Conservation (phyloP, 2,888 invertebrate species). For the Seladonia tumulorum region DNA sequence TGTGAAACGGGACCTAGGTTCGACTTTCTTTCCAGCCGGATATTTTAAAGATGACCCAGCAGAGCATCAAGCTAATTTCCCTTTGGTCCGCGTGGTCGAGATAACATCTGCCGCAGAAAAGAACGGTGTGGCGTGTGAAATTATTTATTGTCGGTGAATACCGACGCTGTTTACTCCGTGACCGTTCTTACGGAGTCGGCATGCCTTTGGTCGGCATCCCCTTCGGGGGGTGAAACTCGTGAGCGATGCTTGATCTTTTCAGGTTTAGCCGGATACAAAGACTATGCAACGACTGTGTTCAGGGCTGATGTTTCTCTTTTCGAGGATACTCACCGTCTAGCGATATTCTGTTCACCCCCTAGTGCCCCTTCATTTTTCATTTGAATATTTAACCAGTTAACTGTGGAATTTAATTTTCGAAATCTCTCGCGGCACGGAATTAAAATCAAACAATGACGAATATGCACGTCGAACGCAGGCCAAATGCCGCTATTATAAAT, state of each 20-base stretch:
- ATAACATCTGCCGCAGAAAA: constrained; percentile 55
- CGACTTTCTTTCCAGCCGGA: not conserved
- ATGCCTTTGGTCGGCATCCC: not conserved
- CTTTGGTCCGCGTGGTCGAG: constrained; percentile 29
- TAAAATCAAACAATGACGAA: too few relatives aligned
- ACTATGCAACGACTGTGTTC: not conserved
- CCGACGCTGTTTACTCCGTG: constrained; percentile 55
- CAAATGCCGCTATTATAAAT: too few relatives aligned
- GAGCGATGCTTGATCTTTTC: constrained; percentile 50
- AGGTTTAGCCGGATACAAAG: constrained; percentile 31
- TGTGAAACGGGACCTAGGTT: not conserved
- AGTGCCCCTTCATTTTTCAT: not conserved
- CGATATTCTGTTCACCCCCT: not conserved
- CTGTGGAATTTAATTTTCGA: too few relatives aligned
- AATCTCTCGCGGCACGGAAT: too few relatives aligned
- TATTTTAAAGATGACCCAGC: constrained; percentile 29
- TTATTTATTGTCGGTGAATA: constrained; percentile 60
- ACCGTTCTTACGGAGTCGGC: constrained; percentile 30
- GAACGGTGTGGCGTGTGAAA: constrained; percentile 48
- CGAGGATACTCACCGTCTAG: not conserved
- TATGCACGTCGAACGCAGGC: too few relatives aligned
- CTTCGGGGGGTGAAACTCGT: not conserved
- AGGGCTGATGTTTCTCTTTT: not conserved
- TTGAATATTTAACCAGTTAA: not conserved
- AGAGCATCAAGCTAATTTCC: constrained; percentile 41